A percentile compares a stretch with the other conserved stretches of the same genome.
These are phyloP conservation scores for Phocoena sinus DNA, from an alignment of 2,113 vertebrate species.

Conservation along the genomic window DNA sequence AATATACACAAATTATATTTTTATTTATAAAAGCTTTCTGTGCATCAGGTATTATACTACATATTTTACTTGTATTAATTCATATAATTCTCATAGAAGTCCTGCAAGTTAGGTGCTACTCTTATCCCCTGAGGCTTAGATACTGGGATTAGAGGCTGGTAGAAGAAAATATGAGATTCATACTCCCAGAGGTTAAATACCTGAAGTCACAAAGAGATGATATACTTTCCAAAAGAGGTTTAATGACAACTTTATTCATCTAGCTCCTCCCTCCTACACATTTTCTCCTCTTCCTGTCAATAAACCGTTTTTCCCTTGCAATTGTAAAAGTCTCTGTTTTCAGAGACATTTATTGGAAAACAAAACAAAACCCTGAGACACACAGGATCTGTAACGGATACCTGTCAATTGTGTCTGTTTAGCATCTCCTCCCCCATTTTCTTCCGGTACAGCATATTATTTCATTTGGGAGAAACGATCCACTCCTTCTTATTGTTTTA, in stretches of 20 bases:
- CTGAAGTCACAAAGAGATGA: background rate
- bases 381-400: background rate
- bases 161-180: background rate
- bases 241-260: background rate
- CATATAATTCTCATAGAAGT: background rate
- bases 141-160: background rate
- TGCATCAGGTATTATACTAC: background rate
- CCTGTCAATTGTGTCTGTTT: background rate
- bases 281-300: background rate
- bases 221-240: background rate
- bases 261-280: background rate
- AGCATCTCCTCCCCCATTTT: background rate
- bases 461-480: background rate
- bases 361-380: background rate
- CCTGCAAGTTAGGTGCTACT: background rate
- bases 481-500: background rate
- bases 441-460: background rate
- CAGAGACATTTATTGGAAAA: background rate
- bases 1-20: background rate
- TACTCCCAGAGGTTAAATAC: background rate
- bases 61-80: background rate
- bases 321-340: background rate
- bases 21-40: background rate
- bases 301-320: background rate
- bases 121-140: background rate